phyloP scores from a whole-genome alignment of 2,888 invertebrate genomes.

The Pachymerium ferrugineum region DNA sequence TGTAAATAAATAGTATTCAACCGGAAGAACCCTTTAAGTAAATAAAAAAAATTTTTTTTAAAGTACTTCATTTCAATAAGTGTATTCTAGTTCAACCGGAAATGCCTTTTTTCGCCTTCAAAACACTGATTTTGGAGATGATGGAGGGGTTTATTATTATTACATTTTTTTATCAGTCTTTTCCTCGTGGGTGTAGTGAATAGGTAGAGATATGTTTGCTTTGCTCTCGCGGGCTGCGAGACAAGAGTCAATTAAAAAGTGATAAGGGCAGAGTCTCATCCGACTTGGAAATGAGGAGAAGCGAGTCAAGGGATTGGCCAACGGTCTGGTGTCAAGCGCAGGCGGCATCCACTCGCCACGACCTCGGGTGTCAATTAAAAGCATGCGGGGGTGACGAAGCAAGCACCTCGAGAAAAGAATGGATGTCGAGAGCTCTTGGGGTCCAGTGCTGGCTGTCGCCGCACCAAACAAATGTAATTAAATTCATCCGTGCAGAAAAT shows the following conservation, averaged over 20 bases:
- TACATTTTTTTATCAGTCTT: neutral
- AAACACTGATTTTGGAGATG: neutral
- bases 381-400: neutral
- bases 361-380: slow-evolving; percentile 14
- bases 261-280: slow-evolving; percentile 18
- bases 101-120: neutral
- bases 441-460: slow-evolving; percentile 9
- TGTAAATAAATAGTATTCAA: no score
- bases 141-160: neutral
- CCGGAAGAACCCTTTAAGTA: no score
- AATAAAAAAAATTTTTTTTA: no score
- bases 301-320: slow-evolving; percentile 10
- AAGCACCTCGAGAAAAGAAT: slow-evolving; percentile 10
- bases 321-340: slow-evolving; percentile 10
- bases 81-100: no score
- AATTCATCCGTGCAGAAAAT: slow-evolving; percentile 18
- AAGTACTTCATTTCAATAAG: no score
- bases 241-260: slow-evolving; percentile 21
- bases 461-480: slow-evolving; percentile 20
- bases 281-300: slow-evolving; percentile 15
- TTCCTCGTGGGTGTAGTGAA: neutral
- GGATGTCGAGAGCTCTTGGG: slow-evolving; percentile 5
- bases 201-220: slow-evolving; percentile 14
- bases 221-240: neutral
- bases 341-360: slow-evolving; percentile 18